These are phyloP conservation scores for Macaria notata DNA, from an alignment of 2,888 invertebrate species.

Conservation along the genomic window DNA sequence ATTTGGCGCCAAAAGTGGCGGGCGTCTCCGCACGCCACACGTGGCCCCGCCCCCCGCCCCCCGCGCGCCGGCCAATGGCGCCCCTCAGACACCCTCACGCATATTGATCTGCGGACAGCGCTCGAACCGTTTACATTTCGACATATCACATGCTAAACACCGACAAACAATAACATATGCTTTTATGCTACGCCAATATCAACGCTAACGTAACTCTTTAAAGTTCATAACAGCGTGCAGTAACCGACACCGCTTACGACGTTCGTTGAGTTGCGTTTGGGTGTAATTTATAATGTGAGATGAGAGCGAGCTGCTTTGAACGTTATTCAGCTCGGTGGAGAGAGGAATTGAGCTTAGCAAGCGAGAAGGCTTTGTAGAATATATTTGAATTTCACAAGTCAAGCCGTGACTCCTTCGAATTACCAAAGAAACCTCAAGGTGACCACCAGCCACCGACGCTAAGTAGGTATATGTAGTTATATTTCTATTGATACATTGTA, in stretches of 20 bases:
- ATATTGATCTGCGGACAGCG: constrained; percentile 81
- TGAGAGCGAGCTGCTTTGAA: constrained; percentile 27
- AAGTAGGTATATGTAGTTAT: too few species aligned
- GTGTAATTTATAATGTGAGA: constrained; percentile 59
- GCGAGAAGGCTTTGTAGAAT: too few species aligned
- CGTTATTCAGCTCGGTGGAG: constrained; percentile 11
- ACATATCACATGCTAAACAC: constrained; percentile 81
- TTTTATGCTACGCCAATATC: constrained; percentile 30
- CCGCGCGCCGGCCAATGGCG: constrained; percentile 75
- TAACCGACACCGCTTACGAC: constrained; percentile 37
- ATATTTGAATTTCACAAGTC: constrained; percentile 30
- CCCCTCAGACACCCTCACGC: constrained; percentile 76
- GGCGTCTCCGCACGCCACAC: constrained; percentile 57
- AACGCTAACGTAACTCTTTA: constrained; percentile 17
- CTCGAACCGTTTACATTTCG: constrained; percentile 79
- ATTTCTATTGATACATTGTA: too few species aligned
- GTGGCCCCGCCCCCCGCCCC: constrained; percentile 73
- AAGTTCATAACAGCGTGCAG: constrained; percentile 33
- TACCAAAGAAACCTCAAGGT: constrained; percentile 38
- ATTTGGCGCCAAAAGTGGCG: constrained; percentile 72
- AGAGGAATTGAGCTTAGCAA: not conserved
- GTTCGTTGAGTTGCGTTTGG: constrained; percentile 26
- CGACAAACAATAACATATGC: constrained; percentile 78
- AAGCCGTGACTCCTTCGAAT: constrained; percentile 33
- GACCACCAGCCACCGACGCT: constrained; percentile 25